Percentiles rank a stretch among this genome's conserved stretches.
Conservation (phyloP, 92 coral and sea anemone species). For the Siderastrea radians region DNA sequence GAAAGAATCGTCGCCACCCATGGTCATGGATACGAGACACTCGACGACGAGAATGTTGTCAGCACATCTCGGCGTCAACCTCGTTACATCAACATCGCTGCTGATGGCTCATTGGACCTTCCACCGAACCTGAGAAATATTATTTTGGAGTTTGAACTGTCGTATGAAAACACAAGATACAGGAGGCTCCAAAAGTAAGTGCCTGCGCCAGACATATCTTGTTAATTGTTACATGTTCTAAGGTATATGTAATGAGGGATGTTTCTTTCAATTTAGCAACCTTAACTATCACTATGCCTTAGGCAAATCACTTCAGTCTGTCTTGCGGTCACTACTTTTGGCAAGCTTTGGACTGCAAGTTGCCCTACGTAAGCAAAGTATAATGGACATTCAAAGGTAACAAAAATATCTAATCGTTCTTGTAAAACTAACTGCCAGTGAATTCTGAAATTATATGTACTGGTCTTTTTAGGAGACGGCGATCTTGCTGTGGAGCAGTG, state of each 20-base stretch:
- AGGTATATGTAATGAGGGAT: neutral
- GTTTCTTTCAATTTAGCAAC: neutral
- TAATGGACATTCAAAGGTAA: too few species aligned
- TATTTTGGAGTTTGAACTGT: conserved; percentile 15
- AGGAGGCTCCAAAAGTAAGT: neutral
- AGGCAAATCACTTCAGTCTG: too few species aligned
- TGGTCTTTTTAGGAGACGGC: neutral
- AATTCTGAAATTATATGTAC: neutral
- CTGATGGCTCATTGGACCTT: conserved; percentile 28
- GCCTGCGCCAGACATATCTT: too few species aligned
- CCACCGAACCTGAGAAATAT: conserved; percentile 28
- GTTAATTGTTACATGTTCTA: too few species aligned
- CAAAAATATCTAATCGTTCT: too few species aligned
- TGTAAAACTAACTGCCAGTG: neutral
- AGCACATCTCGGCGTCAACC: neutral
- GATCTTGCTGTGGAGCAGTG: neutral
- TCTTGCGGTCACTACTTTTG: too few species aligned
- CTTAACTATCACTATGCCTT: too few species aligned
- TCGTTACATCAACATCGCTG: conserved; percentile 13
- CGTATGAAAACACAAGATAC: conserved; percentile 31
- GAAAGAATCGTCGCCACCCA: neutral
- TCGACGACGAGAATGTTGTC: conserved; percentile 11
- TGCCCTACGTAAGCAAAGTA: too few species aligned
- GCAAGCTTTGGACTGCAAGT: too few species aligned
- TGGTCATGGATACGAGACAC: conserved; percentile 6